Evolutionary conservation across 2,113 vertebrate genomes (phyloP), one percentile per base, ranked within the genome.

Genomic region (Cebus imitator): DNA sequence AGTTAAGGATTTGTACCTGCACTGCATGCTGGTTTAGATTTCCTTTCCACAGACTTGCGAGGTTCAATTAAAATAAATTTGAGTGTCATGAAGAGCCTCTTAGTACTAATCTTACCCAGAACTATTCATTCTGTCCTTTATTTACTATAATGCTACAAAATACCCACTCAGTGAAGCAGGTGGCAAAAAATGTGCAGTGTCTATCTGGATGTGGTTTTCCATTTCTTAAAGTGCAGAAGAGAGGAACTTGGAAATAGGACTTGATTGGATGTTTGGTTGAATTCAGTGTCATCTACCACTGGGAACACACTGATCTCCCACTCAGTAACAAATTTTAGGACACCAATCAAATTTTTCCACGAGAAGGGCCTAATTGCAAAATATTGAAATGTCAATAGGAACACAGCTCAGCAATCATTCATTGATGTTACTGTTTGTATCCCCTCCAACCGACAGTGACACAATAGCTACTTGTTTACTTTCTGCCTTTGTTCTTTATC

Each of bases 51-150:
- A 88, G 64, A 94, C 58, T 57, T 94, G 73, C 45, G 75, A 86
- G 55, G 91, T 81, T 96, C 90, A 91, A 84, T 95, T 96, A 80
- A 97, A 97, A 82, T 88, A 86, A 92, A 91, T 95, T 72, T 68
- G 61, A 97, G 30, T 89, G 43, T 72, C 37, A 57, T 68, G 50
- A 92, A 81, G 79, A 95, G 52, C 16, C 9, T 73, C 79, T 94
- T 92, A 92, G 37, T 58, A 91, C 27, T 82, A 76, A 94, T 21
- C 45, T 83, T 93, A 90, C 20, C 25, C 68, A 70, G 86, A 96
- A 68, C 37, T 85, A 81, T 85, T 95, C 55, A 73, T 93, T 95
- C 68, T 93, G 43, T 27, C 32, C 14, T 84, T 75, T 87, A 16
- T 52, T 58, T 81, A 95, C 92, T 94, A 90, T 68, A 93, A 82